Conservation (phyloP, 1,140 invertebrate genomes). For the Drosophila dunni region DNA sequence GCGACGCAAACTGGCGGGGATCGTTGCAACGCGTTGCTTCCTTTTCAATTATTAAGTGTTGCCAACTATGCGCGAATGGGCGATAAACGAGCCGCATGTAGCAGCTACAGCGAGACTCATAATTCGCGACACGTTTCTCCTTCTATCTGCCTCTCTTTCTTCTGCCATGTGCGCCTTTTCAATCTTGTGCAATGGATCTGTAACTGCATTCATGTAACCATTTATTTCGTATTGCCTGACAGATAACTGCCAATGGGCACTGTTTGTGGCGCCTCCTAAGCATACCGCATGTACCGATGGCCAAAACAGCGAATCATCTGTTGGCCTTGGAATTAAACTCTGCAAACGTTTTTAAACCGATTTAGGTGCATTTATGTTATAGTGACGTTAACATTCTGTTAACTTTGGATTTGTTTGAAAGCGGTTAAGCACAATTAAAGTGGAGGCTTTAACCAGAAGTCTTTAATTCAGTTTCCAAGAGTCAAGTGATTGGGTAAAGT, state of each 20-base stretch:
- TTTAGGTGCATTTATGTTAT: not conserved
- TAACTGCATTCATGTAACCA: constrained; percentile 69
- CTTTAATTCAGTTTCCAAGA: too few species aligned
- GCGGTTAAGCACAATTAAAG: not conserved
- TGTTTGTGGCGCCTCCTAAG: constrained; percentile 31
- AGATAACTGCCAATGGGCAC: constrained; percentile 59
- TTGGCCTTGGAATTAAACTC: not conserved
- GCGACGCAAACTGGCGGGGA: constrained; percentile 44
- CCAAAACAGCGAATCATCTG: constrained; percentile 17
- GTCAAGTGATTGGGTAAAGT: constrained; percentile 46
- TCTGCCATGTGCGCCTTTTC: constrained; percentile 45
- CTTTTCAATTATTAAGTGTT: constrained; percentile 82
- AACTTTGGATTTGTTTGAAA: constrained; percentile 10
- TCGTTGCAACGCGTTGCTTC: constrained; percentile 77
- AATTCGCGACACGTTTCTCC: constrained; percentile 66
- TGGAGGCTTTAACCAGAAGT: too few species aligned
- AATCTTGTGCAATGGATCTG: constrained; percentile 71
- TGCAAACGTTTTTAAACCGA: not conserved
- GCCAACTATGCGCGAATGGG: constrained; percentile 71
- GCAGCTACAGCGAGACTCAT: constrained; percentile 48
- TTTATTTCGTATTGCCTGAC: constrained; percentile 66
- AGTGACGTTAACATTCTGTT: constrained; percentile 22
- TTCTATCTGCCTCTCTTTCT: not conserved
- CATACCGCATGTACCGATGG: constrained; percentile 5
- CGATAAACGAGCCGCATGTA: constrained; percentile 65